Base-by-base conservation (phyloP, 2,113 vertebrate species). In the Psettodes erumei region DNA sequence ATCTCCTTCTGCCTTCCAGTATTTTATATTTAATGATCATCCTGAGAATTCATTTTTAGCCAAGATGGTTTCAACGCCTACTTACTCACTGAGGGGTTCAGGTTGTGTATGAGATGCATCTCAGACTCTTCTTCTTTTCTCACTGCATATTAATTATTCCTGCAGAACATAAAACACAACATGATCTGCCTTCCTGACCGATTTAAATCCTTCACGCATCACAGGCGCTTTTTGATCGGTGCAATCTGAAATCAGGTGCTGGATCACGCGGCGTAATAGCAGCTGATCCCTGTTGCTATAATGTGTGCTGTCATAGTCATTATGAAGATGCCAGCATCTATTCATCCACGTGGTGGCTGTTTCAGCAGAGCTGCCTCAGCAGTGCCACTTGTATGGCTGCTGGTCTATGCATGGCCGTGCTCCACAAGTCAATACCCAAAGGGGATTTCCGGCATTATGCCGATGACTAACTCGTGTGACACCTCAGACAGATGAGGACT, bases 251-350 rank as follows among this genome's bases (percentile, higher is more conserved):
- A 87, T 66, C 65, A 69, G 74, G 72, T 78, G 42, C 37, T 47
- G 30, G 19, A 37, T 70, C 35, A 18, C 56, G 35, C 40, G 69
- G 53, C 15, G 30, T 54, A 47, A 60, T 42, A 51, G 51, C 18
- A 6, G 4, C 61, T 81, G 83, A 87, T 80, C 53, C 75, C 27
- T 73, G 79, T 71, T 70, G 50, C 54, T 83, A 6, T 86, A 88
- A 90, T 84, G 55, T 58, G 68, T 68, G 53, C 82, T 89, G 83
- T 82, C 87, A 85, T 58, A 83, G 70, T 88, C 80, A 85, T 90
- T 85, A 77, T 83, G 71, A 86, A 89, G 81, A 88, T 60, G 79
- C 75, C 79, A 87, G 75, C 74, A 80, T 87, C 84, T 18, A 87
- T 91, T 85, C 79, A 51, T 47, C 60, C 71, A 77, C 67, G 19